Evolutionary conservation across 2,113 vertebrate species (phyloP).

Genomic region (Crocuta crocuta): DNA sequence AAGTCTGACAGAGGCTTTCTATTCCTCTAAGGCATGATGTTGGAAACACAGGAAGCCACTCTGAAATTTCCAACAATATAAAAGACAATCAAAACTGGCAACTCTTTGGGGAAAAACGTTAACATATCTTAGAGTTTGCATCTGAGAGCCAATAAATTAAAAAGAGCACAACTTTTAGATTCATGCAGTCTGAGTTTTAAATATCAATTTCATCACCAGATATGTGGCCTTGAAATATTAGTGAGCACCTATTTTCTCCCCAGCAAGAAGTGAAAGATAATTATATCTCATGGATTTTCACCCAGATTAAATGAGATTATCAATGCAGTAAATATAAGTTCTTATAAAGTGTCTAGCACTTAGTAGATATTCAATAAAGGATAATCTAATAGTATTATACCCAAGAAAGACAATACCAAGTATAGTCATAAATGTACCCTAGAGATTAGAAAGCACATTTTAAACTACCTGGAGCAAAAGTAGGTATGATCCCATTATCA

Average conservation of each 20-base stretch:
- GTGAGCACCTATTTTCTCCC: background rate
- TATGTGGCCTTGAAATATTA: background rate
- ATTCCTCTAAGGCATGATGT: background rate
- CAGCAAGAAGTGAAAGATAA: background rate
- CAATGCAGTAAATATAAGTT: background rate
- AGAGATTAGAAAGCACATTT: background rate
- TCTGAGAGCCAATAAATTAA: background rate
- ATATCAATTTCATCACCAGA: background rate
- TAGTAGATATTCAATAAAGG: background rate
- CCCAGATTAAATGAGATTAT: background rate
- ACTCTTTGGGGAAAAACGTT: background rate
- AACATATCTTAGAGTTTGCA: background rate
- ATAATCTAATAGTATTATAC: background rate
- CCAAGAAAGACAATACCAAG: background rate
- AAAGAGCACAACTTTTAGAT: background rate
- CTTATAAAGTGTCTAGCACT: background rate
- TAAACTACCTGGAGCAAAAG: background rate
- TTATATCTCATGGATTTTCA: background rate
- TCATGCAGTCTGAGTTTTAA: background rate
- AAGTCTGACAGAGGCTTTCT: background rate
- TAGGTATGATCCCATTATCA: background rate
- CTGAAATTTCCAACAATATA: slow-evolving; percentile 14
- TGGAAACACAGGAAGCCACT: background rate
- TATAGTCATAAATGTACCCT: background rate
- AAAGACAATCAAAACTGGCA: background rate